Evolutionary conservation across 2,113 vertebrate species (phyloP).

Genomic region (Rhegmatorhina hoffmannsi): DNA sequence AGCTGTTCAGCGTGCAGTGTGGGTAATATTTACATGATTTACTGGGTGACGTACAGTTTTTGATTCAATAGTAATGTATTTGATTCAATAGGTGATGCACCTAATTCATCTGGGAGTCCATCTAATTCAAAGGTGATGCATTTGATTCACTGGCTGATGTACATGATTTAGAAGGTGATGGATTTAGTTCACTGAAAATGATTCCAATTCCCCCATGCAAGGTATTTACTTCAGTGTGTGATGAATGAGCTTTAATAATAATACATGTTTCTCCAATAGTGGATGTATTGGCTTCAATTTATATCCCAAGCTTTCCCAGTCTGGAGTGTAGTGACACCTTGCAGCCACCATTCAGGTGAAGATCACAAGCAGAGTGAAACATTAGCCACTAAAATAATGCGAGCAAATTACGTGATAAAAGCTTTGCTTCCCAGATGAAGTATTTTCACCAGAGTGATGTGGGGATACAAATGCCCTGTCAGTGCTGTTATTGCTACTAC

Average conservation of each 20-base stretch:
- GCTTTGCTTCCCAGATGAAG: slow-evolving; percentile 43
- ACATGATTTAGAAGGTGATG: slow-evolving; percentile 82
- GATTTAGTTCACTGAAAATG: slow-evolving; percentile 74
- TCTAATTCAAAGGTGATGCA: slow-evolving; percentile 75
- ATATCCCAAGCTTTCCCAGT: slow-evolving; percentile 11
- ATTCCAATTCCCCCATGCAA: slow-evolving; percentile 69
- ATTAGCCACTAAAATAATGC: slow-evolving; percentile 53
- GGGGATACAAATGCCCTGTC: slow-evolving; percentile 38
- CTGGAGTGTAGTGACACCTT: slow-evolving; percentile 38
- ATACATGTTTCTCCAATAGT: slow-evolving; percentile 59
- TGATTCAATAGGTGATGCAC: slow-evolving; percentile 77
- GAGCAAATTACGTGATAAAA: slow-evolving; percentile 47
- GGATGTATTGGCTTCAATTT: slow-evolving; percentile 57
- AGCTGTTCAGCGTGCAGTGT: slow-evolving; percentile 67
- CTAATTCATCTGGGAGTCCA: slow-evolving; percentile 71
- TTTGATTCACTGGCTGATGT: slow-evolving; percentile 80
- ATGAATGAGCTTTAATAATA: slow-evolving; percentile 79
- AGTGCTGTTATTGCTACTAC: slow-evolving; percentile 65
- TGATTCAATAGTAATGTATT: slow-evolving; percentile 79
- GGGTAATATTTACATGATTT: slow-evolving; percentile 81
- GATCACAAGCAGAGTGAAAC: neutral
- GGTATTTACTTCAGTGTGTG: slow-evolving; percentile 72
- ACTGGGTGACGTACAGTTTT: slow-evolving; percentile 72
- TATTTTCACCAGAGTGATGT: slow-evolving; percentile 53
- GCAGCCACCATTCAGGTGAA: slow-evolving; percentile 16